Conservation (phyloP, 2,888 invertebrate genomes). For the Apodemia hepburni region DNA sequence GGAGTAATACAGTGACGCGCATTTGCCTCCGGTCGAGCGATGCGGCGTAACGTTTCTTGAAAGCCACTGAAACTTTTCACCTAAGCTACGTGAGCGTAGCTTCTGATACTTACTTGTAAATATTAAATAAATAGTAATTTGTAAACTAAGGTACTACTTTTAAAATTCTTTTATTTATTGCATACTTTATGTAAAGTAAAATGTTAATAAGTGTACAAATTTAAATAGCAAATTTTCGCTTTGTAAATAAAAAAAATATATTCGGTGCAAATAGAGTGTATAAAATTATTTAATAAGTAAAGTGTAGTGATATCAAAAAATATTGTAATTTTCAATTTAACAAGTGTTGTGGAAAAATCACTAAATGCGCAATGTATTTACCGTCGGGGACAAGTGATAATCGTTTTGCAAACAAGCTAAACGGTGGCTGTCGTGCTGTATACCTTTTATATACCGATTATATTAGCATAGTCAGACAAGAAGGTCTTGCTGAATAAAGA, state of each 20-base stretch:
- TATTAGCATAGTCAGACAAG: slow-evolving; percentile 60
- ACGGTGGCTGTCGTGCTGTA: slow-evolving; percentile 52
- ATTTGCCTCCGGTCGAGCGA: slow-evolving; percentile 56
- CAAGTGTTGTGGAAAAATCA: slow-evolving; percentile 60
- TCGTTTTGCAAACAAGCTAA: slow-evolving; percentile 68
- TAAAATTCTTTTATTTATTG: background rate
- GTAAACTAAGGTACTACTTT: background rate
- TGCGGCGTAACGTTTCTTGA: slow-evolving; percentile 49
- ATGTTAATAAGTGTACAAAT: background rate
- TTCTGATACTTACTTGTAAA: background rate
- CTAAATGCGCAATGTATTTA: slow-evolving; percentile 73
- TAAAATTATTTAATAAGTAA: slow-evolving; percentile 22
- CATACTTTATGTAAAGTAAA: background rate
- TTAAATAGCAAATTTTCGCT: background rate
- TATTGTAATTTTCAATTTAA: slow-evolving; percentile 44
- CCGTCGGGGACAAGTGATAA: slow-evolving; percentile 67
- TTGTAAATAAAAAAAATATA: background rate
- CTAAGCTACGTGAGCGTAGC: slow-evolving; percentile 32
- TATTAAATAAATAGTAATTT: background rate
- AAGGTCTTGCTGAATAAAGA: slow-evolving; percentile 49
- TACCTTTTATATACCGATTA: slow-evolving; percentile 51
- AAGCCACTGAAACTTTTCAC: slow-evolving; percentile 53
- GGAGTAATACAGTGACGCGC: slow-evolving; percentile 40
- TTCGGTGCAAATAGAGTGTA: slow-evolving; percentile 15
- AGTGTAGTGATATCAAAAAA: slow-evolving; percentile 38